Base-by-base conservation (phyloP, 2,888 invertebrate species). In the Drosophila emarginata region DNA sequence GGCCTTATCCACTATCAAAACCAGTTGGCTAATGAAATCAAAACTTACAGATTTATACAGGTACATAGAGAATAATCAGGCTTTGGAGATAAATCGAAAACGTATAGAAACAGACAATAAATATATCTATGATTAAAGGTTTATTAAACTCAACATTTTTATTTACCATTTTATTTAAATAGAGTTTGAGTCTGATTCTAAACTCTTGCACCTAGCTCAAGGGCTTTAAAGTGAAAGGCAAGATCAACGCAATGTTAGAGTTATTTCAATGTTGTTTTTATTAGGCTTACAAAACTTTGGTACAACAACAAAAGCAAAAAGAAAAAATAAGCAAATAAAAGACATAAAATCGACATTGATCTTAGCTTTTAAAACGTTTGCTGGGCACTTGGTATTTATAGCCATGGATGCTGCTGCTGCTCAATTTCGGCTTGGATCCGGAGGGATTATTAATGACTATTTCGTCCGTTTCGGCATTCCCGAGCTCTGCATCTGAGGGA, bases 401-500 rank as follows among this genome's bases (percentile, higher is more conserved):
- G 12, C 85, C 88, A 45, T 80, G 80, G 26, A 40, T 28, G 40
- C 65, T 72, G 39, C 61, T 58, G 51, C 61, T 58, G 51, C 58
- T 58, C 23, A 52, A 12, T 11, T 21, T 36, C 1, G 45, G 45
- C 6, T 26, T 58, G 9, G 50, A 37, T 15, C 50, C 50, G 12
- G 70, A n/a, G 15, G 53, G 12, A 15, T 12, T 52, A 6, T 32
- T 5, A 12, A 15, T 11, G 28, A 74, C 7, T 74, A 60, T 0
- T n/a, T 52, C 60, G 4, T 71, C 72, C 0, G 71, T 52, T 28
- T 75, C 79, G 4, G 63, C 61, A n/a, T 61, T 60, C 1, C 86
- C 87, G 4, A 88, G 64, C 12, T 85, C 77, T 6, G 66, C 77
- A 51, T 88, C 89, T 1, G 89, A 87, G 0, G 84, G 84, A 0